Base-by-base conservation (phyloP, 2,113 vertebrate species). In the Lepus timidus region DNA sequence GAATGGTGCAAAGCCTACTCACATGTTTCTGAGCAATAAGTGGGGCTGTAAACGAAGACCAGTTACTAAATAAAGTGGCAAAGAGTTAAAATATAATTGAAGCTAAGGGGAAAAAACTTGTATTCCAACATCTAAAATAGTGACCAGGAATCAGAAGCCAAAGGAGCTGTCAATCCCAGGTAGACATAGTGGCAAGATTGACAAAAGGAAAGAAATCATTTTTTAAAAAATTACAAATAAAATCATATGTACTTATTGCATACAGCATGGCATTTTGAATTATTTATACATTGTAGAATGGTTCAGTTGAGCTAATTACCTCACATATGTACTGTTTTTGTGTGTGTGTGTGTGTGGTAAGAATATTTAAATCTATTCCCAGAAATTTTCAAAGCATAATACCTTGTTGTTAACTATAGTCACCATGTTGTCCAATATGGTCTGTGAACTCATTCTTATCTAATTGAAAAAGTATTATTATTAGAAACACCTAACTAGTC, bases 171-270 rank as follows among this genome's bases (percentile, higher is more conserved):
- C 62, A 79, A 95, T 90, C 17, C 51, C 55, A 75, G 9, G 49
- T 91, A 82, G 36, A 79, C 49, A 76, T 13, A 52, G 31, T 80
- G n/a, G 52, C 31, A 71, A 19, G 70, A 85, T 5, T 82, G 31
- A 20, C 17, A 88, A 88, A 93, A 81, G 13, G 13, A 52, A 71
- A 83, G 2, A 82, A 75, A 68, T 39, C 25, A 82, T 71, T 49
- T 93, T 61, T 80, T 76, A 39, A 86, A 79, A 33, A 74, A 39
- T 75, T 82, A 64, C 62, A 82, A 36, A 55, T 71, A 36, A 88
- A 74, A 52, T 20, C 74, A 4, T 65, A 0, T 58, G 19, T 44
- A 67, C 6, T 67, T 55, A 85, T 31, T n/a, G 36, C 52, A 2
- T 85, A 19, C n/a, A 90, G 9, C 3, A 73, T 25, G 33, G 49